Conservation (phyloP, 1,140 invertebrate species). For the Araneus ventricosus region DNA sequence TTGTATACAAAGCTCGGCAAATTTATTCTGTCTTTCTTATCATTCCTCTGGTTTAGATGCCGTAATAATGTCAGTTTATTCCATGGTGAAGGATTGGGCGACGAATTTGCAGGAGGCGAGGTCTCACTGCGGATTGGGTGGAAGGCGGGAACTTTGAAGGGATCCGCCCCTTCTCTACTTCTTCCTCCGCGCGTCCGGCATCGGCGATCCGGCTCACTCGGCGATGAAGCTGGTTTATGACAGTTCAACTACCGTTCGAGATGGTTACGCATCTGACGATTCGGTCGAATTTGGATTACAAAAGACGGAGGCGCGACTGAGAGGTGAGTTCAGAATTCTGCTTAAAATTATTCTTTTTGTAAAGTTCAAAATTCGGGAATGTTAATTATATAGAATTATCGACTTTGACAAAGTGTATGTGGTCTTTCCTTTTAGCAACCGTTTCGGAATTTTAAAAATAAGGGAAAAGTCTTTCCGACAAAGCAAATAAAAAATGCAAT, state of each 20-base stretch:
- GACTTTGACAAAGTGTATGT: too few species aligned
- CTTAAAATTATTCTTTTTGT: too few species aligned
- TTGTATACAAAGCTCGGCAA: too few species aligned
- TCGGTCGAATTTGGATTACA: slow-evolving; percentile 44
- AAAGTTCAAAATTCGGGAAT: too few species aligned
- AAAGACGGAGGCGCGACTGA: slow-evolving; percentile 31
- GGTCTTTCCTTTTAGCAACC: too few species aligned
- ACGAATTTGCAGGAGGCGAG: neutral
- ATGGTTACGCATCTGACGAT: slow-evolving; percentile 54
- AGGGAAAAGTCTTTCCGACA: too few species aligned
- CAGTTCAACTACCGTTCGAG: slow-evolving; percentile 32
- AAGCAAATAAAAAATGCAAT: too few species aligned
- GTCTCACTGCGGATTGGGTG: neutral
- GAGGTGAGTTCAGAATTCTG: neutral
- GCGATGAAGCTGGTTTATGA: slow-evolving; percentile 56
- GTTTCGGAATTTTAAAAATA: too few species aligned
- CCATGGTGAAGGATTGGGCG: neutral
- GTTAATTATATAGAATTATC: too few species aligned
- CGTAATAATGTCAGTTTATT: too few species aligned
- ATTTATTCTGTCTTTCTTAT: too few species aligned
- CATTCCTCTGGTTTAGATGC: too few species aligned
- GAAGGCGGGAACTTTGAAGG: neutral
- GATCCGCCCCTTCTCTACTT: neutral
- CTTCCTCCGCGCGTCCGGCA: neutral
- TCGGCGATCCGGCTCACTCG: slow-evolving; percentile 4